A percentile compares a stretch with the other conserved stretches of the same genome.
Evolutionary conservation across 2,797 vertebrate species (phyloP).

Genomic region (Gouania willdenowi): DNA sequence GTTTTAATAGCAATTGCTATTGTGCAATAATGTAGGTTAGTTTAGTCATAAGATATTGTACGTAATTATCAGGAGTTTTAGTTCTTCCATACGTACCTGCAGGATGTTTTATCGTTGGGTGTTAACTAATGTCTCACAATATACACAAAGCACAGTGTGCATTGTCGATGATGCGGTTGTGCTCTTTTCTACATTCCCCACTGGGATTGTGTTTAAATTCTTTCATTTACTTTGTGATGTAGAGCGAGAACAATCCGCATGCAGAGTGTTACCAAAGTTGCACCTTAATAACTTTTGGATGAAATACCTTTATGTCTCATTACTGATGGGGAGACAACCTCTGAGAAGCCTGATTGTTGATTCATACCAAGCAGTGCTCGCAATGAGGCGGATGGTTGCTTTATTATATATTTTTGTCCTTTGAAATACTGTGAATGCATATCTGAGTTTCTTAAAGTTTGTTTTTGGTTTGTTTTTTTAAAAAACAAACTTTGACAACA

Average conservation of each 20-base stretch:
- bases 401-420: neutral
- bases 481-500: too few relatives aligned
- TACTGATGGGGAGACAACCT: neutral
- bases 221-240: conserved; percentile 1
- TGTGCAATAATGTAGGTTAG: neutral
- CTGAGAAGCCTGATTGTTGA: neutral
- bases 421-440: too few relatives aligned
- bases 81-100: neutral
- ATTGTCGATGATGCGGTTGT: neutral
- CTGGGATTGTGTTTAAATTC: conserved; percentile 5
- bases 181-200: neutral
- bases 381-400: neutral
- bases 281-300: neutral
- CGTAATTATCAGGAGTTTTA: neutral
- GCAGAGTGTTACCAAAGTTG: neutral
- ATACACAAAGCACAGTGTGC: neutral
- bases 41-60: neutral
- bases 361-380: neutral
- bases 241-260: neutral
- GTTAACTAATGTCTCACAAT: neutral
- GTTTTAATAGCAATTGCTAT: too few relatives aligned
- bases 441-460: too few relatives aligned
- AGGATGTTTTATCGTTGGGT: neutral
- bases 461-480: too few relatives aligned
- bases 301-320: neutral